Percentiles rank a stretch among this genome's conserved stretches.
These are phyloP conservation scores for Crematogaster levior DNA, from an alignment of 2,888 invertebrate genomes.

Conservation along the genomic window DNA sequence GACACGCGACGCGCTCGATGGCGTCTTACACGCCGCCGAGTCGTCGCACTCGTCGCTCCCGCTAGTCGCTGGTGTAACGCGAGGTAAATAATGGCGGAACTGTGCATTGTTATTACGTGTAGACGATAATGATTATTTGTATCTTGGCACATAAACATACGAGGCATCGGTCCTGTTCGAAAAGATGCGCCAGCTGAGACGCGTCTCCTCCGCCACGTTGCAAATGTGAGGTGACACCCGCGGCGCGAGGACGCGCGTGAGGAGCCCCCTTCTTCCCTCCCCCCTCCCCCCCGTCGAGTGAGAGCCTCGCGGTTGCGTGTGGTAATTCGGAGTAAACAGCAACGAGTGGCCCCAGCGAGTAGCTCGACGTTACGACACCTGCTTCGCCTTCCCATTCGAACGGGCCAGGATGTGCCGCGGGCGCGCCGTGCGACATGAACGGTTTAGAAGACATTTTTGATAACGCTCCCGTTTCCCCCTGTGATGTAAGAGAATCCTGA, in stretches of 20 bases:
- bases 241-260: background rate
- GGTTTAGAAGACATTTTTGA: slow-evolving; percentile 1
- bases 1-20: background rate
- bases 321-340: slow-evolving; percentile 12
- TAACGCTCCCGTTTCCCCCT: background rate
- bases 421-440: background rate
- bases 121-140: slow-evolving; percentile 67
- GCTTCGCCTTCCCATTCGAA: background rate
- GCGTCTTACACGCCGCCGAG: background rate
- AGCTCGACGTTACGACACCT: slow-evolving; percentile 2
- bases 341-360: slow-evolving; percentile 8
- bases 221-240: background rate
- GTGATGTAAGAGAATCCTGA: slow-evolving; percentile 26
- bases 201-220: background rate
- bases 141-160: slow-evolving; percentile 12
- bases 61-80: slow-evolving; percentile 10
- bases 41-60: background rate
- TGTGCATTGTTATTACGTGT: slow-evolving; percentile 76
- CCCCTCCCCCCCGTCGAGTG: no score
- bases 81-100: slow-evolving; percentile 76
- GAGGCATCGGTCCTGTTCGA: background rate
- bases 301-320: background rate
- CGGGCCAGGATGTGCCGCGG: slow-evolving; percentile 19
- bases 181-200: background rate
- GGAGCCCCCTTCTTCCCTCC: no score